Evolutionary conservation across 2,888 invertebrate species (phyloP).

Genomic region (Hirudinaria manillensis): DNA sequence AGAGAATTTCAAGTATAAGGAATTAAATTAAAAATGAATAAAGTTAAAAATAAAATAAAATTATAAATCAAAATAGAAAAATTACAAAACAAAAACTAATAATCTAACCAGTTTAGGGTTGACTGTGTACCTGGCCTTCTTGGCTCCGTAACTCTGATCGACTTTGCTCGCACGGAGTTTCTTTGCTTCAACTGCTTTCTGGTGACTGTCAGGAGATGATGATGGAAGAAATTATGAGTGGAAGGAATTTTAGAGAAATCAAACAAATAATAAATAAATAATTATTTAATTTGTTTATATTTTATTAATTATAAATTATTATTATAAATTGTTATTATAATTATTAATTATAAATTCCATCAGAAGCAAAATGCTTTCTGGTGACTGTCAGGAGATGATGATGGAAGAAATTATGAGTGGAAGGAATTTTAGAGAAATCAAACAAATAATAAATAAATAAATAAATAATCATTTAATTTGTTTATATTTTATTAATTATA

Average conservation of each 20-base stretch:
- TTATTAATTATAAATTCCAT: too few relatives aligned
- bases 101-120: constrained; percentile 35
- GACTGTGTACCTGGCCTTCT: constrained; percentile 46
- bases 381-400: constrained; percentile 43
- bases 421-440: not conserved
- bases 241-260: not conserved
- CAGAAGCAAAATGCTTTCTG: constrained; percentile 54
- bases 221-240: not conserved
- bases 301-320: too few relatives aligned
- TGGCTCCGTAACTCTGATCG: constrained; percentile 50
- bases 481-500: too few relatives aligned
- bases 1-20: too few relatives aligned
- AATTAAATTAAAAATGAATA: too few relatives aligned
- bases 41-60: too few relatives aligned
- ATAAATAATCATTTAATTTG: too few relatives aligned
- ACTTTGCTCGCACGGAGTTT: constrained; percentile 52
- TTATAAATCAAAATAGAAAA: not conserved
- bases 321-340: not conserved
- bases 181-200: constrained; percentile 55
- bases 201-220: constrained; percentile 44
- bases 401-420: not conserved
- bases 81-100: not conserved
- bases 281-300: too few relatives aligned
- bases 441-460: not conserved
- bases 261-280: not conserved